Conservation (phyloP, 2,113 vertebrate genomes). For the Motacilla alba region DNA sequence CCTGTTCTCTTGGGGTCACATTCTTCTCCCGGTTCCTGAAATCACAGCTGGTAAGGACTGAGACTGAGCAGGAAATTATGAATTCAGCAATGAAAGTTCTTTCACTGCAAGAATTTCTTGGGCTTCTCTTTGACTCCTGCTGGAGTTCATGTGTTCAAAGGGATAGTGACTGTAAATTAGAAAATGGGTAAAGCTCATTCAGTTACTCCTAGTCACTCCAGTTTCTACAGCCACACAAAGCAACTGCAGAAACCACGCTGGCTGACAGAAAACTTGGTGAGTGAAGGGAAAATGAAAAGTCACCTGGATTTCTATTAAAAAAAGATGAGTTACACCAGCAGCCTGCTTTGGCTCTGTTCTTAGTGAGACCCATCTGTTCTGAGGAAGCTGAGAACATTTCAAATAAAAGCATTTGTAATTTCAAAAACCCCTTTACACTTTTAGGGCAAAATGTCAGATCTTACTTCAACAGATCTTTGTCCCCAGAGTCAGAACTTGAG, state of each 20-base stretch:
- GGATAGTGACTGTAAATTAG: neutral
- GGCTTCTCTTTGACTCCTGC: neutral
- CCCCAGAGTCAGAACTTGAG: constrained; percentile 5
- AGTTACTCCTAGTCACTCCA: neutral
- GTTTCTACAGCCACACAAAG: neutral
- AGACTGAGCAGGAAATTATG: neutral
- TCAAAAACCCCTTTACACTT: constrained; percentile 35
- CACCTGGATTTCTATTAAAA: constrained; percentile 24
- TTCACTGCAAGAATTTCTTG: neutral
- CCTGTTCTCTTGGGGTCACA: rapidly evolving
- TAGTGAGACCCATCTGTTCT: constrained; percentile 43
- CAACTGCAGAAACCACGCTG: neutral
- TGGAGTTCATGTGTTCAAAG: neutral
- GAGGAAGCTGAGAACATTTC: constrained; percentile 46
- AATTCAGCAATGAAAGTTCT: neutral
- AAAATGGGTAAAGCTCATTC: neutral
- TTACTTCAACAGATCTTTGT: constrained; percentile 24
- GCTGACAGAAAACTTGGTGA: neutral
- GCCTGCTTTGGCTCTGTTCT: neutral
- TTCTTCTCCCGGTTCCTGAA: neutral
- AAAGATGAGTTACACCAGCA: neutral
- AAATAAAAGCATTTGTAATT: neutral
- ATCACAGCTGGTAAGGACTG: neutral
- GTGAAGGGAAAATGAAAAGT: neutral
- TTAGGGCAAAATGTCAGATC: constrained; percentile 49